phyloP scores from a whole-genome alignment of 2,797 vertebrate species.

The Clarias pachynema region DNA sequence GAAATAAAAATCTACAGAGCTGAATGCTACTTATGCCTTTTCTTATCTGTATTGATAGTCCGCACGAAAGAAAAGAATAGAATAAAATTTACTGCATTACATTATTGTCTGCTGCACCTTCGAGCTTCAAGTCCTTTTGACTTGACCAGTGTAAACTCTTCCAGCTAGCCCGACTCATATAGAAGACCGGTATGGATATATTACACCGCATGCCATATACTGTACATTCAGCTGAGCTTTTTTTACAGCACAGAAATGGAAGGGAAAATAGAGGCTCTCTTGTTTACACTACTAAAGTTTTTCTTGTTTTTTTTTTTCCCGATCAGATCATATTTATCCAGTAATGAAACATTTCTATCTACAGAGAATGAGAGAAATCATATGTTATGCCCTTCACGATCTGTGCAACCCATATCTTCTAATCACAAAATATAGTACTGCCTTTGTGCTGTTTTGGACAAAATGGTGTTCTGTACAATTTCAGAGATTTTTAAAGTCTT shows the following conservation, averaged over 20 bases:
- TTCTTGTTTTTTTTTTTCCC: too few relatives aligned
- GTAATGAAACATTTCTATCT: neutral
- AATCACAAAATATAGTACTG: neutral
- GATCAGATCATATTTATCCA: neutral
- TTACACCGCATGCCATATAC: neutral
- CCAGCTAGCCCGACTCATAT: neutral
- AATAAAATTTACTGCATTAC: neutral
- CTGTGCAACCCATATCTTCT: neutral
- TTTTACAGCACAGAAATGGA: neutral
- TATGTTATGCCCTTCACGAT: neutral
- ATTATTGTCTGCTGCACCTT: neutral
- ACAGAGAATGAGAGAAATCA: neutral
- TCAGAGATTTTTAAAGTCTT: neutral
- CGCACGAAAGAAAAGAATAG: neutral
- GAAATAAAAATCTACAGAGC: constrained; percentile 5
- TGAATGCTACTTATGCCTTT: neutral
- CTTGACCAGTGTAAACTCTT: neutral
- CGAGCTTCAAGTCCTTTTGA: neutral
- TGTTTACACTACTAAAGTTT: neutral
- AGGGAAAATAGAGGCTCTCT: neutral
- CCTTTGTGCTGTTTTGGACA: neutral
- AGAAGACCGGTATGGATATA: neutral
- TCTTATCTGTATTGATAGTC: neutral
- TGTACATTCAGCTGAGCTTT: neutral
- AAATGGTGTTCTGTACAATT: neutral